phyloP scores from a whole-genome alignment of 2,888 invertebrate genomes.

The Hecatera dysodea region DNA sequence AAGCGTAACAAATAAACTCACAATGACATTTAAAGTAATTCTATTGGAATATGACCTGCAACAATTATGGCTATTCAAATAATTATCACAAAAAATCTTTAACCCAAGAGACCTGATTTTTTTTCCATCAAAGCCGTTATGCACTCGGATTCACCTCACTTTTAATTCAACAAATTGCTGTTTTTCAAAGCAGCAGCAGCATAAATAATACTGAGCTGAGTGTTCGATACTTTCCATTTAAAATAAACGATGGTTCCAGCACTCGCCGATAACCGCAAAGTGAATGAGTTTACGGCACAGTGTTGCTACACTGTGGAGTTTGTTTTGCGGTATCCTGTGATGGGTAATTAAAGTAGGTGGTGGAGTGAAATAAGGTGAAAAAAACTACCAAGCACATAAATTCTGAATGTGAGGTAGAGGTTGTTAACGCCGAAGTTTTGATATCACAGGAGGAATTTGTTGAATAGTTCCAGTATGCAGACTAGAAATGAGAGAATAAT shows the following conservation, averaged over 20 bases:
- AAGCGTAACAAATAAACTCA: too few relatives aligned
- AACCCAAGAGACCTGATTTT: constrained; percentile 10
- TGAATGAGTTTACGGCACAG: constrained; percentile 51
- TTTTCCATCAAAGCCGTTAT: constrained; percentile 24
- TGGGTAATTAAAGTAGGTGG: constrained; percentile 24
- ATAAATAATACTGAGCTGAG: constrained; percentile 5
- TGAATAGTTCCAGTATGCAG: too few relatives aligned
- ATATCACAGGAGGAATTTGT: too few relatives aligned
- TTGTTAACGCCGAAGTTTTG: not conserved
- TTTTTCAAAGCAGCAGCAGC: constrained; percentile 50
- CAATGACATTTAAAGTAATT: not conserved
- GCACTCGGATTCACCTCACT: constrained; percentile 22
- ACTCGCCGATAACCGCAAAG: constrained; percentile 63
- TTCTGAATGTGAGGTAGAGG: not conserved
- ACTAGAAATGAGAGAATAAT: too few relatives aligned
- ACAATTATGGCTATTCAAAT: constrained; percentile 9
- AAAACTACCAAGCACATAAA: not conserved
- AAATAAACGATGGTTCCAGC: constrained; percentile 49
- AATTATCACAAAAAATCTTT: constrained; percentile 5
- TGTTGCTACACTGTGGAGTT: constrained; percentile 18
- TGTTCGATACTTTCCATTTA: constrained; percentile 55
- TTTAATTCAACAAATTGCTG: constrained; percentile 66
- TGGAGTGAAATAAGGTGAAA: not conserved
- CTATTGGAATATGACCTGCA: not conserved
- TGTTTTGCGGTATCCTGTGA: constrained; percentile 11